Base-by-base conservation (phyloP, 1,140 invertebrate genomes). In the Triops cancriformis region DNA sequence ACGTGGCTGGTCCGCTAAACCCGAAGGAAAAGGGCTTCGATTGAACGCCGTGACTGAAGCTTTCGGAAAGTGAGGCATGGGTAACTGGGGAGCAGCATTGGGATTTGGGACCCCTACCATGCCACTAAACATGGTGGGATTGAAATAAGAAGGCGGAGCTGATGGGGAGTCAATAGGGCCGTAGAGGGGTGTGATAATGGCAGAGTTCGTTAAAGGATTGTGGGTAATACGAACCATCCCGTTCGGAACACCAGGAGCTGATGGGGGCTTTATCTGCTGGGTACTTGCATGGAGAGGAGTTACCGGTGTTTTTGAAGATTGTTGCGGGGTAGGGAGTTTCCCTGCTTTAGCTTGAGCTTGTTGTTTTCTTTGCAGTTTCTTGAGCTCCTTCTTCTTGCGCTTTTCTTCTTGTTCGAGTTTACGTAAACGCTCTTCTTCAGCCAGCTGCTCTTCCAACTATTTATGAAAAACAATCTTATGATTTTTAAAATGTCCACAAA, bases 331-430 rank as follows among this genome's bases (percentile, higher is more conserved):
- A 18, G 31, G 26, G 4, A 28, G 41, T n/a, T 78, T 73, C 26
- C 41, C 79, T 80, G 79, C 80, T 80, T 76, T 80, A 81, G 80
- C 75, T 42, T 80, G 74, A 31, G 78, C 75, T 73, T 79, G 78
- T 76, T 79, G 42, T 43, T 45, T 41, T 28, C 74, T 74, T 12
- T 74, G 73, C 31, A 72, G 27, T 79, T 73, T 81, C 1, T 73
- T 42, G 41, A 27, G 51, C 72, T 74, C 43, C 86, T 86, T 79
- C 83, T 83, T 41, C 85, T 81, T 80, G 84, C 87, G 79, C 81
- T 83, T 78, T 82, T 84, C 86, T 74, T 83, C 83, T 81, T 88
- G 85, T 80, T 87, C 85, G 51, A 84, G 51, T 64, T 64, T 64
- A 18, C 23, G 14, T 64, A 64, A 64, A 64, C 51, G 51, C 51